Evolutionary conservation across 2,797 vertebrate genomes (phyloP).

Genomic region (Falco peregrinus): DNA sequence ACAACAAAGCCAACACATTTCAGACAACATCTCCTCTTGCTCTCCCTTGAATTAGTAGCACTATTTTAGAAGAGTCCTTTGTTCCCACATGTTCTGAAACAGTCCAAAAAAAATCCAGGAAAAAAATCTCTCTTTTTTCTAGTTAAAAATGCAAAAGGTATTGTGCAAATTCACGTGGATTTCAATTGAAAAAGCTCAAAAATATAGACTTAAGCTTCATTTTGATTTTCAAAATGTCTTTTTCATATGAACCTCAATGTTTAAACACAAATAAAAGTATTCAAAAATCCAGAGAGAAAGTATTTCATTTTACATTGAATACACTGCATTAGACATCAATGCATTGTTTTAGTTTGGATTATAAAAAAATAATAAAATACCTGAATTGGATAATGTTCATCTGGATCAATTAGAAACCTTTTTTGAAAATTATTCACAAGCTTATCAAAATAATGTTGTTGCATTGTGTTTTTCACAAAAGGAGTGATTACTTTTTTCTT

Average conservation of each 20-base stretch:
- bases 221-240: neutral
- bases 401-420: neutral
- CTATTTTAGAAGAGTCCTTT: neutral
- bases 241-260: neutral
- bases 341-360: neutral
- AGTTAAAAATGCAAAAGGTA: neutral
- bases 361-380: neutral
- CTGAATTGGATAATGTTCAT: neutral
- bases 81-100: neutral
- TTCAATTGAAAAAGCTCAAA: neutral
- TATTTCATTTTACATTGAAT: neutral
- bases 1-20: constrained; percentile 35
- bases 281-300: neutral
- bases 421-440: neutral
- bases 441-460: neutral
- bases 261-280: neutral
- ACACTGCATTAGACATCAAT: neutral
- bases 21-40: neutral
- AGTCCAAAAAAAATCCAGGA: neutral
- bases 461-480: constrained; percentile 35
- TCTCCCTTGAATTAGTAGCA: neutral
- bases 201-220: neutral
- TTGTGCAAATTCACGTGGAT: neutral
- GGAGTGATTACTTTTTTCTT: constrained; percentile 4
- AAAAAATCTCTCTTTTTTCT: neutral